Conservation (phyloP, 2,888 invertebrate genomes). For the Scrobipalpa atriplicella region DNA sequence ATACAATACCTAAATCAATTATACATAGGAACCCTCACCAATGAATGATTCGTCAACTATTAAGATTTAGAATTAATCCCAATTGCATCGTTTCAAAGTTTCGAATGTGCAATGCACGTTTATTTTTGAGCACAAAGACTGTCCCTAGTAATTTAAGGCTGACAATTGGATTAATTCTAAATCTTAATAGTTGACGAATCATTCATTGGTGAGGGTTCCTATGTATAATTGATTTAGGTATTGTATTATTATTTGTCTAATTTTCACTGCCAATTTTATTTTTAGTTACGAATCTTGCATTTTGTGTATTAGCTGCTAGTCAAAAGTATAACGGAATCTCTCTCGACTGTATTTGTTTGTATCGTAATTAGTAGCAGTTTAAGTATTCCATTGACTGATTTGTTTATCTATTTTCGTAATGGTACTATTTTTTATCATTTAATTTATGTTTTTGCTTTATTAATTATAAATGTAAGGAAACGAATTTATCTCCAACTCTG, state of each 20-base stretch:
- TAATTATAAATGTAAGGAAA: conserved; percentile 50
- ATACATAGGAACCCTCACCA: background rate
- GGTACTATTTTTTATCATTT: conserved; percentile 47
- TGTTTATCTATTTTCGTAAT: conserved; percentile 27
- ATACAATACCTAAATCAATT: conserved; percentile 10
- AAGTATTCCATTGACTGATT: conserved; percentile 23
- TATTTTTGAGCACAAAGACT: conserved; percentile 18
- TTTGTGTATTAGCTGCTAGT: conserved; percentile 4
- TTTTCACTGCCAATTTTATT: background rate
- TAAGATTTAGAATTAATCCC: background rate
- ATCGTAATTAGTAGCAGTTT: conserved; percentile 7
- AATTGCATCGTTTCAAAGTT: background rate
- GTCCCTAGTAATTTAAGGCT: conserved; percentile 2
- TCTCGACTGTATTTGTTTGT: conserved; percentile 24
- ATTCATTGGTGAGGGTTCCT: background rate
- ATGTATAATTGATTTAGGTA: conserved; percentile 8
- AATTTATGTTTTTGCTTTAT: conserved; percentile 48
- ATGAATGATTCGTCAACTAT: background rate
- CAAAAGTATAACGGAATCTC: conserved; percentile 4
- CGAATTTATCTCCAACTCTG: conserved; percentile 54
- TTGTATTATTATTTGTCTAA: background rate
- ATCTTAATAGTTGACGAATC: background rate
- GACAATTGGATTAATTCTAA: background rate
- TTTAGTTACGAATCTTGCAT: background rate
- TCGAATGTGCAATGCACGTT: too few species aligned